Percentiles rank a stretch among this genome's conserved stretches.
Evolutionary conservation across 2,888 invertebrate species (phyloP).

Genomic region (Netelia inedita): DNA sequence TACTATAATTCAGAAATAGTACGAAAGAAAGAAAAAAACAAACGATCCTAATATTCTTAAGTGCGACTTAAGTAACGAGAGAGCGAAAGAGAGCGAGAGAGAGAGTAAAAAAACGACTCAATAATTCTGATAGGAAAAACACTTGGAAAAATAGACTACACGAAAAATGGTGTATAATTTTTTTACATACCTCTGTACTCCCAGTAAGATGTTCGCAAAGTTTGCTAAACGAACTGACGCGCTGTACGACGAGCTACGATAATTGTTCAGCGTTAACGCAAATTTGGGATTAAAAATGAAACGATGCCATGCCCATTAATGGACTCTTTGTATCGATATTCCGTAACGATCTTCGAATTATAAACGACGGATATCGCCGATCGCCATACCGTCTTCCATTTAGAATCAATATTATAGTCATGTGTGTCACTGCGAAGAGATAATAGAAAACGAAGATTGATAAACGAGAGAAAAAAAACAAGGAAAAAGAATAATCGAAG

Average conservation of each 20-base stretch:
- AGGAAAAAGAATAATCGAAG: constrained; percentile 1
- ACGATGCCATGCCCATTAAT: constrained; percentile 46
- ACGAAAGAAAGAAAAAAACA: constrained; percentile 24
- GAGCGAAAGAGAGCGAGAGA: neutral
- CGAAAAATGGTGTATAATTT: constrained; percentile 65
- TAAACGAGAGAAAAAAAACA: constrained; percentile 20
- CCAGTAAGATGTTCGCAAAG: neutral
- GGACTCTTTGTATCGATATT: constrained; percentile 44
- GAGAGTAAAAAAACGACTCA: constrained; percentile 21
- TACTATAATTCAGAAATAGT: constrained; percentile 17
- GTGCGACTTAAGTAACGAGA: constrained; percentile 46
- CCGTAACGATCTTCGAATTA: constrained; percentile 60
- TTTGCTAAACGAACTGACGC: neutral
- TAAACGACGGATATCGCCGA: constrained; percentile 70
- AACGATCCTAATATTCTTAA: constrained; percentile 58
- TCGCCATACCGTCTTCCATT: constrained; percentile 74
- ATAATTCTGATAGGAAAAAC: constrained; percentile 11
- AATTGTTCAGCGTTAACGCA: constrained; percentile 10
- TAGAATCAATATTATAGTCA: constrained; percentile 65
- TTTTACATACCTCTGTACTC: constrained; percentile 59
- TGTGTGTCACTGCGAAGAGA: constrained; percentile 33
- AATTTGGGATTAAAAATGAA: constrained; percentile 8
- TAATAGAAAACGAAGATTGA: constrained; percentile 1
- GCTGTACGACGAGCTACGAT: constrained; percentile 33
- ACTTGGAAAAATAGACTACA: constrained; percentile 46